Evolutionary conservation across 2,797 vertebrate genomes (phyloP), one percentile per base, ranked within the genome.

Genomic region (Lagorchestes hirsutus): DNA sequence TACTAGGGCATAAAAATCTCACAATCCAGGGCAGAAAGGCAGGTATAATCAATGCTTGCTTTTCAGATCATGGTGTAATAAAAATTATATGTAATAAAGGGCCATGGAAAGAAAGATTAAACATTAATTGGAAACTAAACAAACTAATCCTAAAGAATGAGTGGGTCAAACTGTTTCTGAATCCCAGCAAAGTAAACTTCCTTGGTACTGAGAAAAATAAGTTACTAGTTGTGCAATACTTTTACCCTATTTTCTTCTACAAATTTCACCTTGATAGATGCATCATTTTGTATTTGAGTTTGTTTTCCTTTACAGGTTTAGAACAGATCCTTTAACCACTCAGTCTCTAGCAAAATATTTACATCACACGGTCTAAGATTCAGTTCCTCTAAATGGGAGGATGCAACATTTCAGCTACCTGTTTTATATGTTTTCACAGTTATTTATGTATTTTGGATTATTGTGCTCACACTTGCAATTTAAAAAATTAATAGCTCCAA

Each of bases 191-290:
- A 99, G 99, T 99, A 99, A 0, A 99, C 99, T 0, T 99, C 99
- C 11, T 99, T 99, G 97, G 99, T 99, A 22, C 99, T 99, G 98
- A 99, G 99, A 99, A 99, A 99, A 98, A 99, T 99, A 98, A 99
- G 99, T 95, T 99, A 99, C 98, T 99, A 99, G 98, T 99, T 99
- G 98, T 99, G 99, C 98, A 99, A 98, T 0, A 99, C 99, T 97
- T 99, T 99, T 95, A 99, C 99, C 99, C 99, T 99, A 98, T 99
- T 99, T 99, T 99, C 99, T 97, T 99, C 99, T 97, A 99, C 98
- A 98, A 99, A 99, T 98, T 99, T 99, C 96, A 99, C 98, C 98
- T 99, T 99, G 98, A 99, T 95, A 0, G 99, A 99, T 92, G 99
- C 99, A 55, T 99, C 99, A 34, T 98, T 99, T 92, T 99, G 99